A percentile compares a stretch with the other conserved stretches of the same genome.
Evolutionary conservation across 2,797 vertebrate genomes (phyloP).

Genomic region (Chiloscyllium punctatum): DNA sequence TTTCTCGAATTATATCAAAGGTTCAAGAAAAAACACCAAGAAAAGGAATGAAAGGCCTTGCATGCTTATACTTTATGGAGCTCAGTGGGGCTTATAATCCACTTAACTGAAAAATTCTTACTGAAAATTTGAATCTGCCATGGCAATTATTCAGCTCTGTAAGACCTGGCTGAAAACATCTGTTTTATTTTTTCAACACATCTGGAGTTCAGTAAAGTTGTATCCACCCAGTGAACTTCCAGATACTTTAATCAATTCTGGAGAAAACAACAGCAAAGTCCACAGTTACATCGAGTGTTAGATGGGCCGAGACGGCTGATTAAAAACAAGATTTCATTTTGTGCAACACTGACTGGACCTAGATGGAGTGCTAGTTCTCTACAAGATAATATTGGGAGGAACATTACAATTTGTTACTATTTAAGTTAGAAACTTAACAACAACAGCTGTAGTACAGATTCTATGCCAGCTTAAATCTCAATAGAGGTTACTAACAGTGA

Average conservation of each 20-base stretch:
- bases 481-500: not conserved
- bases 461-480: not conserved
- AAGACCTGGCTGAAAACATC: slow-evolving; percentile 13
- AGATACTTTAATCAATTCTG: slow-evolving; percentile 13
- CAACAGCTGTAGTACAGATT: not conserved
- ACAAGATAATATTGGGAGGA: not conserved
- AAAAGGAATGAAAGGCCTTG: slow-evolving; percentile 5
- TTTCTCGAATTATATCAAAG: slow-evolving; percentile 10
- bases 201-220: slow-evolving; percentile 16
- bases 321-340: slow-evolving; percentile 16
- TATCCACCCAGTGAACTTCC: slow-evolving; percentile 25
- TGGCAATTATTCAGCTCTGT: slow-evolving; percentile 26
- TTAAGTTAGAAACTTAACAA: not conserved
- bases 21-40: not conserved
- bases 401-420: not conserved
- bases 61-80: slow-evolving; percentile 12
- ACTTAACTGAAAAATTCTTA: slow-evolving; percentile 6
- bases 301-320: not conserved
- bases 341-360: not conserved
- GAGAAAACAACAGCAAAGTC: not conserved
- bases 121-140: not conserved
- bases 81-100: slow-evolving; percentile 30
- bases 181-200: slow-evolving; percentile 18
- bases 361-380: not conserved
- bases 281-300: not conserved